Conservation (phyloP, 2,888 invertebrate species). For the Anodontia alba region DNA sequence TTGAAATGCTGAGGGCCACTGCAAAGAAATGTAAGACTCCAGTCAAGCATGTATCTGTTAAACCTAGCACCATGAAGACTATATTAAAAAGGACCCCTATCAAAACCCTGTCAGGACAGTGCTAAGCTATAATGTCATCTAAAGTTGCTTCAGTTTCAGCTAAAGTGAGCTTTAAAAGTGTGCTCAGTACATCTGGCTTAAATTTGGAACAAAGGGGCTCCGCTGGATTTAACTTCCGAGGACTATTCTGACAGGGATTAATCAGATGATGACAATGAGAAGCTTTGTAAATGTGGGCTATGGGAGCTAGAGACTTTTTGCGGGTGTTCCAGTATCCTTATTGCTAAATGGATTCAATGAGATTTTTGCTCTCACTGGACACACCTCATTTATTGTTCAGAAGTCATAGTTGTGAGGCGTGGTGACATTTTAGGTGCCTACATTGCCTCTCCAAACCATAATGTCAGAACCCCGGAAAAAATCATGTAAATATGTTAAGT, state of each 20-base stretch:
- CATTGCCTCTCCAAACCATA: slow-evolving; percentile 1
- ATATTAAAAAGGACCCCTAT: neutral
- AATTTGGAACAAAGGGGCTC: neutral
- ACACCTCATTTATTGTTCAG: slow-evolving; percentile 2
- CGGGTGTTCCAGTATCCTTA: neutral
- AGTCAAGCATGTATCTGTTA: no score
- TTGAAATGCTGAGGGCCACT: slow-evolving; percentile 1
- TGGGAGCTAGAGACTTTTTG: slow-evolving; percentile 11
- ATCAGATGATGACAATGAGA: neutral
- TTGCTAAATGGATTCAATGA: slow-evolving; percentile 23
- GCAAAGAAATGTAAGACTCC: neutral
- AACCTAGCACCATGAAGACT: no score
- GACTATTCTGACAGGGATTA: neutral
- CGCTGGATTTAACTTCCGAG: neutral
- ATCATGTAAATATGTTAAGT: slow-evolving; percentile 14
- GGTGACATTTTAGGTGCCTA: slow-evolving; percentile 15
- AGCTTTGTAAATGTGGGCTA: slow-evolving; percentile 11
- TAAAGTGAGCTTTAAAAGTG: neutral
- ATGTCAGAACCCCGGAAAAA: neutral
- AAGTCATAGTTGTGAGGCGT: slow-evolving; percentile 9
- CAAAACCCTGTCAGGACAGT: neutral
- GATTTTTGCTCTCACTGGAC: no score
- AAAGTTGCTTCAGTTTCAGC: neutral
- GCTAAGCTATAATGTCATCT: neutral
- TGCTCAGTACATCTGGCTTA: neutral